phyloP scores from a whole-genome alignment of 2,888 invertebrate species.

The Seira sanloemensis region DNA sequence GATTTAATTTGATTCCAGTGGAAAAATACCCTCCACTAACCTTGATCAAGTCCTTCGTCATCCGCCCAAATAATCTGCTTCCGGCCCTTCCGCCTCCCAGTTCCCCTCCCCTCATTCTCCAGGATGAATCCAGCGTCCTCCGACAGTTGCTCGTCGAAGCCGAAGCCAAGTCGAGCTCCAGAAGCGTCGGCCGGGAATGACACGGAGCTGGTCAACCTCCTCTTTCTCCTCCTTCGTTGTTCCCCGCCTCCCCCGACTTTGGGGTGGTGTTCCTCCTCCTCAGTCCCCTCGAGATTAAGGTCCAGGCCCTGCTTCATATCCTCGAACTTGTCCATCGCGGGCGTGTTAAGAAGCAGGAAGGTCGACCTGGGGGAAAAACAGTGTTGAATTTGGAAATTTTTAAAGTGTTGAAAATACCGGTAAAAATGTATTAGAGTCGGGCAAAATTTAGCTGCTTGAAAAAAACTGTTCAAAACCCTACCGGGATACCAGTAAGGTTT shows the following conservation, averaged over 20 bases:
- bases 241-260: not conserved
- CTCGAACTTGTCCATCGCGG: slow-evolving; percentile 56
- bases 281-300: not conserved
- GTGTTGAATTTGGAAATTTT: too few species aligned
- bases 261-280: not conserved
- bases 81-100: not conserved
- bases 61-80: slow-evolving; percentile 46
- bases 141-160: slow-evolving; percentile 15
- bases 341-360: slow-evolving; percentile 64
- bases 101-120: slow-evolving; percentile 3
- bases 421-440: too few species aligned
- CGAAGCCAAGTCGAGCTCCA: not conserved
- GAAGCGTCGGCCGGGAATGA: not conserved
- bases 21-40: slow-evolving; percentile 63
- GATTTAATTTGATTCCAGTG: too few species aligned
- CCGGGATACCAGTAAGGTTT: too few species aligned
- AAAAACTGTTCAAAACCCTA: too few species aligned
- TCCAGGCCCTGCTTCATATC: slow-evolving; percentile 35
- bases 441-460: too few species aligned
- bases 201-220: not conserved
- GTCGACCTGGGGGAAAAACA: too few species aligned
- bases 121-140: not conserved
- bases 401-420: too few species aligned
- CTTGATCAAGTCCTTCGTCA: slow-evolving; percentile 62
- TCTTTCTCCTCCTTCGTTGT: not conserved